Conservation (phyloP, 2,113 vertebrate species). For the Pseudopipra pipra region DNA sequence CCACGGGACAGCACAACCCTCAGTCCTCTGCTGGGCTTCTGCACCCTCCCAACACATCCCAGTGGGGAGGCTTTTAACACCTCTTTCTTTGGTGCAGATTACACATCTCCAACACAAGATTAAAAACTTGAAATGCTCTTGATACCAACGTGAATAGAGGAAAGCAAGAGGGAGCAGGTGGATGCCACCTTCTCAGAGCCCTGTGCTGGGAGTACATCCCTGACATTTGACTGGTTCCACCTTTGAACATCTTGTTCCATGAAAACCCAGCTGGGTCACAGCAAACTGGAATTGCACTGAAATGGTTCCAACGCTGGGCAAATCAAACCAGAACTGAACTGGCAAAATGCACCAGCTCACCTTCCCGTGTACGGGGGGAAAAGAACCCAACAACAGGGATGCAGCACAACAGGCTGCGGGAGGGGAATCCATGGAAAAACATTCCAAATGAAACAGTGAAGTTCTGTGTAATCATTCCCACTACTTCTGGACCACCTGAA, state of each 20-base stretch:
- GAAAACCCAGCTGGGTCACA: background rate
- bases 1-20: fast-evolving
- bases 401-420: fast-evolving
- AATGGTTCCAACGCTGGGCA: fast-evolving
- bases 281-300: background rate
- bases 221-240: no score
- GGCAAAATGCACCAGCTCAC: fast-evolving
- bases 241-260: background rate
- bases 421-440: background rate
- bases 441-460: background rate
- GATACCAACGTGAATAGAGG: fast-evolving
- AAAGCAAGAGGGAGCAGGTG: background rate
- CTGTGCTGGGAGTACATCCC: fast-evolving
- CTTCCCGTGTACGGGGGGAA: fast-evolving
- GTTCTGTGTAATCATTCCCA: background rate
- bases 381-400: fast-evolving
- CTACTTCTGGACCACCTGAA: background rate
- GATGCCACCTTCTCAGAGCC: background rate
- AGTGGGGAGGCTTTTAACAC: fast-evolving
- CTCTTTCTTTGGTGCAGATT: background rate
- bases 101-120: background rate
- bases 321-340: background rate
- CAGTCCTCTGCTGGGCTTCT: background rate
- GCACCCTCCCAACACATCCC: background rate
- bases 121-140: background rate